phyloP scores from a whole-genome alignment of 1,140 invertebrate genomes.

The Bombus ignitus region DNA sequence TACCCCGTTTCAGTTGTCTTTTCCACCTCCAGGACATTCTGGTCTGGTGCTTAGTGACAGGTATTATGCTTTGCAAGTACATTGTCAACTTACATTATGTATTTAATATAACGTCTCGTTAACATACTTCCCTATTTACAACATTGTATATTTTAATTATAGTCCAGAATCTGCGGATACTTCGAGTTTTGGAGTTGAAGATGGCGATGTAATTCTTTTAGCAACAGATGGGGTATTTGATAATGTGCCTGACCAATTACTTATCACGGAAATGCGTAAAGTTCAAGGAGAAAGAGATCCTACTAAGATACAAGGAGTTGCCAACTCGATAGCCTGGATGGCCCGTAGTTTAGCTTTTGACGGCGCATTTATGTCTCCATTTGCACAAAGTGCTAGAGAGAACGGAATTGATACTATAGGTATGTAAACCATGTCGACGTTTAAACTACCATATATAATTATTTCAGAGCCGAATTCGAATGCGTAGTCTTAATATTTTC shows the following conservation, averaged over 20 bases:
- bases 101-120: background rate
- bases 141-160: conserved; percentile 44
- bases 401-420: conserved; percentile 96
- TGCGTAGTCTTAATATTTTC: background rate
- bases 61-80: conserved; percentile 77
- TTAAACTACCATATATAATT: background rate
- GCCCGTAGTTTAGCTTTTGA: conserved; percentile 96
- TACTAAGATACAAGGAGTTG: conserved; percentile 92
- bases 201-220: conserved; percentile 97
- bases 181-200: conserved; percentile 94
- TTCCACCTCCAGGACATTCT: conserved; percentile 94
- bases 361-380: conserved; percentile 96
- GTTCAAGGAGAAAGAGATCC: conserved; percentile 88
- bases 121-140: background rate
- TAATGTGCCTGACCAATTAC: conserved; percentile 95
- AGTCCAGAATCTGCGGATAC: conserved; percentile 96
- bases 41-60: conserved; percentile 93
- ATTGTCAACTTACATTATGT: background rate
- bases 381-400: conserved; percentile 94
- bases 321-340: conserved; percentile 97
- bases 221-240: conserved; percentile 99
- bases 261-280: conserved; percentile 91
- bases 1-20: conserved; percentile 97
- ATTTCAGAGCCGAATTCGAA: background rate
- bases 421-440: conserved; percentile 79